Base-by-base conservation (phyloP, 2,797 vertebrate genomes). In the Hippopotamyrus pictus region DNA sequence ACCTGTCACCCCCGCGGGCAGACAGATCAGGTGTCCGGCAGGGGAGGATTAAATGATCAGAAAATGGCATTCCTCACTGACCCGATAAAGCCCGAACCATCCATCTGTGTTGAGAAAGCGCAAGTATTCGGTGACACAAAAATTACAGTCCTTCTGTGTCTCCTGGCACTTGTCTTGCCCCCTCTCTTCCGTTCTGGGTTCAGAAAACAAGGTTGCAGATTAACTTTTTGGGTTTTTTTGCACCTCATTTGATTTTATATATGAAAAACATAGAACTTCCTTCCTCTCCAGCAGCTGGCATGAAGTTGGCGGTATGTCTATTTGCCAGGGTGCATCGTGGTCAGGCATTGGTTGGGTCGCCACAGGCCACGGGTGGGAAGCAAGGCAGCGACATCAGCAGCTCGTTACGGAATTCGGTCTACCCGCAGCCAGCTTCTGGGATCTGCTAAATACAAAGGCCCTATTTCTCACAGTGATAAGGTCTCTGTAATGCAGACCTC, bases 1-100 rank as follows among this genome's bases (percentile, higher is more conserved):
- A 92, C 25, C 57, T 44, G 17, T 25, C n/a, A 84, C 29, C 93
- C 93, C 93, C 91, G 91, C 83, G 54, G 93, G 92, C 89, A 92
- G 89, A 44, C n/a, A 93, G 91, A 93, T 29, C 90, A 86, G 33
- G 90, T 90, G 89, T 57, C 53, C 25, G 82, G 89, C 88, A 46
- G 91, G 48, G 12, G 86, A 90, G 92, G 93, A 95, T 95, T 94
- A 92, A 92, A 90, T 92, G 92, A 93, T 94, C 92, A 94, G 94
- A 93, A 94, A 95, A 93, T 92, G 89, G 92, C 91, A 91, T 93
- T 94, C 89, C 92, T 90, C 90, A 59, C 91, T 92, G 90, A 90
- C 89, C 92, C 92, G 92, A 94, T 93, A 92, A 92, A 92, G 92
- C 44, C 11, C 89, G 59, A 89, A 59, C 89, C 88, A 59, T 90